Percentiles rank a stretch among this genome's conserved stretches.
Evolutionary conservation across 2,888 invertebrate genomes (phyloP).

Genomic region (Eupithecia pulchellata): DNA sequence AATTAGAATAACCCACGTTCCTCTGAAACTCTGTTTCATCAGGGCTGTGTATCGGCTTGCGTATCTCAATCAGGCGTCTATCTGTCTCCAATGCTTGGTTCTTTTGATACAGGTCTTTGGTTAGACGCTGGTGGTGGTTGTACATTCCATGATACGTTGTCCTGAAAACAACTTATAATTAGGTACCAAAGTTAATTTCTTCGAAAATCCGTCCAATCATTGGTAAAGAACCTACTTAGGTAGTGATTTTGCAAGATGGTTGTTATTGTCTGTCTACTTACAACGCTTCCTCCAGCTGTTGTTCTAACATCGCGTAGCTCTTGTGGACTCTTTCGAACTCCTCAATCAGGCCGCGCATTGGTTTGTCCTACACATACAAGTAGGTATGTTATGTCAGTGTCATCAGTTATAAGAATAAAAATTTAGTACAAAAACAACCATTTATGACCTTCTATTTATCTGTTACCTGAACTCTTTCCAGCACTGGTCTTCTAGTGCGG

Average conservation of each 20-base stretch:
- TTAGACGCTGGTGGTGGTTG: constrained; percentile 82
- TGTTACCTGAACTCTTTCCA: constrained; percentile 85
- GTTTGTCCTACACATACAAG: constrained; percentile 87
- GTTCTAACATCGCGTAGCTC: constrained; percentile 87
- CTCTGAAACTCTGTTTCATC: constrained; percentile 88
- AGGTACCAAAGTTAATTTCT: background rate
- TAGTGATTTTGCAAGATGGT: background rate
- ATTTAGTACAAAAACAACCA: too few relatives aligned
- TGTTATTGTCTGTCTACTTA: constrained; percentile 60
- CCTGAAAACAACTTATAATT: constrained; percentile 57
- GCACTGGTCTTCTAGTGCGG: constrained; percentile 90
- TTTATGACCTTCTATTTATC: background rate
- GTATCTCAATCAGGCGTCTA: constrained; percentile 89
- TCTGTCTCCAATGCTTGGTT: constrained; percentile 92
- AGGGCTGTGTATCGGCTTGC: constrained; percentile 83
- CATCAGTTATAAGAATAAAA: too few relatives aligned
- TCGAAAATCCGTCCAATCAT: background rate
- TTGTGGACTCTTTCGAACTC: constrained; percentile 89
- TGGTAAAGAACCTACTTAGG: background rate
- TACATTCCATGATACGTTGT: constrained; percentile 87
- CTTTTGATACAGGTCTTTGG: constrained; percentile 90
- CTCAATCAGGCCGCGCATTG: constrained; percentile 89
- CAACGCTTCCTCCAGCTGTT: constrained; percentile 90
- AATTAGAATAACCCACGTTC: constrained; percentile 89
- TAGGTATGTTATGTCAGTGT: background rate